Percentiles rank a stretch among this genome's conserved stretches.
phyloP scores from a whole-genome alignment of 2,888 invertebrate species.

The Macrophya annulata region DNA sequence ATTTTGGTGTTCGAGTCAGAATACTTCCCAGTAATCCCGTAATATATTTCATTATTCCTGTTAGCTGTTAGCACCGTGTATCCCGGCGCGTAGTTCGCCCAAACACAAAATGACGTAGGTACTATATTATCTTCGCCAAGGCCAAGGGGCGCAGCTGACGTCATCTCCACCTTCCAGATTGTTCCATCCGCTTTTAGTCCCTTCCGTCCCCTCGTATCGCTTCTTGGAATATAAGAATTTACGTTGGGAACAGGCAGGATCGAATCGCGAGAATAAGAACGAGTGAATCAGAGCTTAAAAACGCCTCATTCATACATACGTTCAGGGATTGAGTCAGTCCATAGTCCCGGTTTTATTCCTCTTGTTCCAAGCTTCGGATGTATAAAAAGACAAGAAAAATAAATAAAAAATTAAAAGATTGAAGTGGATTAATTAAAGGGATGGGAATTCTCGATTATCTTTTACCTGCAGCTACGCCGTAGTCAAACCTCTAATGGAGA shows the following conservation, averaged over 20 bases:
- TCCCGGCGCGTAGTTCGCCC: neutral
- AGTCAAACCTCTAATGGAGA: too few species aligned
- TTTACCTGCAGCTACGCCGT: too few species aligned
- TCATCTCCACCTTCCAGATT: constrained; percentile 24
- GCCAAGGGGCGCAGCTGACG: constrained; percentile 33
- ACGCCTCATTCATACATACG: constrained; percentile 42
- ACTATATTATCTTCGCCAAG: constrained; percentile 7
- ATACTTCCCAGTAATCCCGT: constrained; percentile 20
- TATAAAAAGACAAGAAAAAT: neutral
- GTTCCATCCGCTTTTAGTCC: constrained; percentile 8
- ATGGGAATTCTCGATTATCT: too few species aligned
- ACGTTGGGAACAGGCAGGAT: neutral
- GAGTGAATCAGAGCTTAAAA: constrained; percentile 33
- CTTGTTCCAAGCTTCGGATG: neutral
- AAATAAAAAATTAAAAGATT: too few species aligned
- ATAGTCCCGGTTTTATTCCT: neutral
- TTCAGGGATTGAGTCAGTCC: neutral
- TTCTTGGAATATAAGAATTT: neutral
- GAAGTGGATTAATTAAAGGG: too few species aligned
- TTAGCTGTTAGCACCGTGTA: neutral
- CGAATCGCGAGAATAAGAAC: neutral
- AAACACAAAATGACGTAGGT: neutral
- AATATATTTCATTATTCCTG: neutral
- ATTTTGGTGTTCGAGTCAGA: neutral
- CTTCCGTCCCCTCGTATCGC: neutral